Base-by-base conservation (phyloP, 2,888 invertebrate species). In the Xanthia icteritia region DNA sequence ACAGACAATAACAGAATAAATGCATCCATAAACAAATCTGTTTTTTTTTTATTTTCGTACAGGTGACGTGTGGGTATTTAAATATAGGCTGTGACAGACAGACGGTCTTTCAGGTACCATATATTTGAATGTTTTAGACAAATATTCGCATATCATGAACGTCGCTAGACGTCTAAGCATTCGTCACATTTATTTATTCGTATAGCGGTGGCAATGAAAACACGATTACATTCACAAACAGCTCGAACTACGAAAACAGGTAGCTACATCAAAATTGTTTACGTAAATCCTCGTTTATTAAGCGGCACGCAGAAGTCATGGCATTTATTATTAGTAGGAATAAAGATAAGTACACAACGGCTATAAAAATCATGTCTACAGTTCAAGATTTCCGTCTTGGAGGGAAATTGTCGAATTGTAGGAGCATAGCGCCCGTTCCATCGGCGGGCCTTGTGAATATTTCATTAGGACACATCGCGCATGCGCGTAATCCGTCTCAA, bases 391-490 rank as follows among this genome's bases (percentile, higher is more conserved):
- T 84, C 86, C 78, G 84, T 86, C 86, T 87, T 87, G 76, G 79
- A 85, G 79, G 85, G 81, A 84, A 87, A 86, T 89, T 78, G 89
- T 89, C 82, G 84, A 86, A 88, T 86, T 84, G 80, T 36, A 85
- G 86, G 79, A 87, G 79, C 81, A 68, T 73, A 80, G 75, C 72
- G 77, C 77, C 76, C 82, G 86, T 85, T 83, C 85, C 88, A 88
- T 85, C 79, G 82, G 80, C 77, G 74, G 74, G 76, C 63, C 58
- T 78, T 73, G 73, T 91, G 89, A 92, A 92, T 92, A 89, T 92
- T 92, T 89, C 74, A 92, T 89, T 39, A 81, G 74, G 60, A 65
- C 76, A 71, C 86, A 82, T 75, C 70, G 90, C 91, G 92, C 92
- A 91, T 88, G 91, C 91, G 89, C 88, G 67, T 66, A 68, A 68